Percentiles rank a stretch among this genome's conserved stretches.
phyloP scores from a whole-genome alignment of 2,888 invertebrate genomes.

The Netelia virgata region DNA sequence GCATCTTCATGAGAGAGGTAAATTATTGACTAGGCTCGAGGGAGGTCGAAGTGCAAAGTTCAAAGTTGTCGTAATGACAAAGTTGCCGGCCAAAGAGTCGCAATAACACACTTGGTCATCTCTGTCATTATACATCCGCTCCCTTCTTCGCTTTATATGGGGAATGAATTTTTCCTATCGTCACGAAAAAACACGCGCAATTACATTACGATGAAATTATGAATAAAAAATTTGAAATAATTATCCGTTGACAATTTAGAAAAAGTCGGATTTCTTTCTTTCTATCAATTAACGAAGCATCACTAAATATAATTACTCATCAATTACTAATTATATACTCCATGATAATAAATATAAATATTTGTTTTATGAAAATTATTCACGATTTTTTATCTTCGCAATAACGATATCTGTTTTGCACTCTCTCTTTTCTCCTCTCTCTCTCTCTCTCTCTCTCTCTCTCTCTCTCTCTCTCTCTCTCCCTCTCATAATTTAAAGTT shows the following conservation, averaged over 20 bases:
- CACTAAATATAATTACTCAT: not conserved
- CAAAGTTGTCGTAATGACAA: conserved; percentile 53
- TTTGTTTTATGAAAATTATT: not conserved
- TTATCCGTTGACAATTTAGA: not conserved
- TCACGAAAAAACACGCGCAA: too few species aligned
- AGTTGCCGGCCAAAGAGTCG: conserved; percentile 42
- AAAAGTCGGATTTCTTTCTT: not conserved
- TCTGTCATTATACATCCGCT: conserved; percentile 19
- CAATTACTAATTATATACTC: not conserved
- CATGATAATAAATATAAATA: not conserved
- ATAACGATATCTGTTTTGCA: not conserved
- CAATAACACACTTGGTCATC: conserved; percentile 46
- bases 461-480: conserved; percentile 19
- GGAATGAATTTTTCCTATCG: not conserved
- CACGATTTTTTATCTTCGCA: conserved; percentile 7
- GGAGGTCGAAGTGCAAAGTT: conserved; percentile 54
- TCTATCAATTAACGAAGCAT: too few species aligned
- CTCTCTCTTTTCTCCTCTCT: conserved; percentile 13
- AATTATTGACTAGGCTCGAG: conserved; percentile 2
- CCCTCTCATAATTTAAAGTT: conserved; percentile 50
- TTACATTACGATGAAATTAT: not conserved
- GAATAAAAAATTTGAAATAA: not conserved
- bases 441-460: conserved; percentile 43
- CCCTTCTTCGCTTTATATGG: not conserved
- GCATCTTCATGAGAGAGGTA: not conserved